A percentile compares a stretch with the other conserved stretches of the same genome.
These are phyloP conservation scores for Manis pentadactyla DNA, from an alignment of 2,797 vertebrate genomes.

Conservation along the genomic window DNA sequence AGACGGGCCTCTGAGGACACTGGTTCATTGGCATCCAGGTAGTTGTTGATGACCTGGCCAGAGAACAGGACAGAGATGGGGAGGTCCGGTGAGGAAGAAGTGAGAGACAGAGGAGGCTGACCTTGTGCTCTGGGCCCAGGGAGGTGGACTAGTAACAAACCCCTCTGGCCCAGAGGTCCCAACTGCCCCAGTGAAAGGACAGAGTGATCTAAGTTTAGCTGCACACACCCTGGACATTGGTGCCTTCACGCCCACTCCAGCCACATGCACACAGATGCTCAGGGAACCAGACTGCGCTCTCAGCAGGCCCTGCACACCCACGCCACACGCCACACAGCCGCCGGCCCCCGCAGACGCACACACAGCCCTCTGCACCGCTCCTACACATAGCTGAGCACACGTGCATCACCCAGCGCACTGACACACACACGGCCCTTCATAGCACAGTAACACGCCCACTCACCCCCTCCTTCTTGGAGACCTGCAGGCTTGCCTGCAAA, in stretches of 20 bases:
- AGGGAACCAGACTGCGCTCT: too few species aligned
- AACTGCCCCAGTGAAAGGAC: background rate
- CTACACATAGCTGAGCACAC: background rate
- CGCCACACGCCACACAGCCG: background rate
- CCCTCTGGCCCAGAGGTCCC: background rate
- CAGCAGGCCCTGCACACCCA: background rate
- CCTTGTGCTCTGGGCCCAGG: conserved; percentile 76
- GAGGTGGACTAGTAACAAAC: background rate
- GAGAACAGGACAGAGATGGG: background rate
- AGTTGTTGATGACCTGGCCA: conserved; percentile 90
- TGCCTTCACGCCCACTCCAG: background rate
- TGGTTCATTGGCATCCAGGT: conserved; percentile 82
- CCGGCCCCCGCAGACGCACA: background rate
- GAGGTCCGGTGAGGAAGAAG: conserved; percentile 78
- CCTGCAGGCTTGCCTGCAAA: background rate
- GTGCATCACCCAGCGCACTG: background rate
- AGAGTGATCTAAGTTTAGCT: background rate
- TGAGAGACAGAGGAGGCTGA: conserved; percentile 83
- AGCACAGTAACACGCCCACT: background rate
- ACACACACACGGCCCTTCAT: background rate
- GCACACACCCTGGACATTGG: background rate
- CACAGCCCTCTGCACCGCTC: background rate
- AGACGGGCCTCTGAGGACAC: conserved; percentile 1
- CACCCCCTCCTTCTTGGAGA: background rate
- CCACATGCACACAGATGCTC: background rate